These are phyloP conservation scores for Desmophyllum pertusum DNA, from an alignment of 92 coral and sea anemone genomes.

Conservation along the genomic window DNA sequence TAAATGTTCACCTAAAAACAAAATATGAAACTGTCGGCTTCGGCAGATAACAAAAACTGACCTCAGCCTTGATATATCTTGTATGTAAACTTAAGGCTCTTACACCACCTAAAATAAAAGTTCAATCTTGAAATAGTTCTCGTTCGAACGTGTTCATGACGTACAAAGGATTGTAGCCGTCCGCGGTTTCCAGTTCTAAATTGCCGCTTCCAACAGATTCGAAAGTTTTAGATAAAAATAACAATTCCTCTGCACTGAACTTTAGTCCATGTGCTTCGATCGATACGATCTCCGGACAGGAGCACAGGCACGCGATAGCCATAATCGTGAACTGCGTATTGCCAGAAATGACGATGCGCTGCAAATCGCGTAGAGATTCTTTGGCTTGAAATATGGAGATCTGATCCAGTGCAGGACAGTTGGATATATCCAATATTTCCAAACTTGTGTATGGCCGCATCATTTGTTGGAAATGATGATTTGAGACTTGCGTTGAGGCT, in stretches of 20 bases:
- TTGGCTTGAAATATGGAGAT: conserved; percentile 20
- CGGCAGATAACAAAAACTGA: too few species aligned
- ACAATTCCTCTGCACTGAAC: conserved; percentile 18
- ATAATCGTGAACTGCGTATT: conserved; percentile 26
- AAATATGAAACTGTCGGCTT: too few species aligned
- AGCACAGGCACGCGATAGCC: conserved; percentile 27
- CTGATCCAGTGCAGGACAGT: conserved; percentile 15
- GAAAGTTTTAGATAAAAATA: conserved; percentile 31
- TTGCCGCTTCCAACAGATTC: not conserved
- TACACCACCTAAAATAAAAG: not conserved
- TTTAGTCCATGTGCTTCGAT: conserved; percentile 3
- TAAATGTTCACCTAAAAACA: too few species aligned
- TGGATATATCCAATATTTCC: conserved; percentile 6
- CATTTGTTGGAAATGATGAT: conserved; percentile 21
- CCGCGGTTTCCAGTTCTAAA: conserved; percentile 6
- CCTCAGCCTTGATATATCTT: too few species aligned
- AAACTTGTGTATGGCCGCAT: conserved; percentile 1
- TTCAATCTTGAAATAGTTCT: not conserved
- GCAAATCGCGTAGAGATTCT: not conserved
- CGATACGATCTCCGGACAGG: not conserved
- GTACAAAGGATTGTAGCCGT: conserved; percentile 4
- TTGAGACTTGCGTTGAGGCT: not conserved
- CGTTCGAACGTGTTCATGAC: not conserved
- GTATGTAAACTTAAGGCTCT: not conserved
- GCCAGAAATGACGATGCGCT: not conserved